Evolutionary conservation across 2,113 vertebrate genomes (phyloP).

Genomic region (Cyprinodon tularosa): DNA sequence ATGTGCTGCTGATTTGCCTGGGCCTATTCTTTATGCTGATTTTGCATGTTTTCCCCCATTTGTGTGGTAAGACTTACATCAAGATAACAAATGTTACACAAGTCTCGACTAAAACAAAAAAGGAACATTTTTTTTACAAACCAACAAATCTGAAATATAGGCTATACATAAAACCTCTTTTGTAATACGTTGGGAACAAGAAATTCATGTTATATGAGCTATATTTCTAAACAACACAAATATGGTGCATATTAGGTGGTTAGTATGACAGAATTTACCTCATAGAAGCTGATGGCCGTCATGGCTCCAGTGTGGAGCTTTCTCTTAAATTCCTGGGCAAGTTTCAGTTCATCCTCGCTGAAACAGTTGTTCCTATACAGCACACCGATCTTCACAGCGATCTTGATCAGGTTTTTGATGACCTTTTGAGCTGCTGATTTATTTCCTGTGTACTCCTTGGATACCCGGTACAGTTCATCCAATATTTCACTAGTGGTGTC

Average conservation of each 20-base stretch:
- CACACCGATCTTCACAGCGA: constrained; percentile 87
- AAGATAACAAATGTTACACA: no score
- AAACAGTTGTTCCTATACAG: constrained; percentile 87
- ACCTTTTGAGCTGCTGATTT: constrained; percentile 85
- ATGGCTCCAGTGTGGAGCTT: constrained; percentile 87
- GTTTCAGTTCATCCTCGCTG: constrained; percentile 75
- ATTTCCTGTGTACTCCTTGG: constrained; percentile 84
- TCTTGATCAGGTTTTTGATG: constrained; percentile 89
- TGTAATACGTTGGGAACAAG: not conserved
- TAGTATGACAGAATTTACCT: constrained; percentile 67
- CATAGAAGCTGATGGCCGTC: constrained; percentile 89
- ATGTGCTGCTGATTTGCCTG: no score
- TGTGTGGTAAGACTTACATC: no score
- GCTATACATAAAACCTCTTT: no score
- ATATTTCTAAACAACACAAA: not conserved
- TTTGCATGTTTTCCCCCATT: no score
- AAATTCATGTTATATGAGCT: no score
- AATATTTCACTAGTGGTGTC: constrained; percentile 89
- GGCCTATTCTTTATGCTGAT: no score
- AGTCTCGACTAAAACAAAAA: no score
- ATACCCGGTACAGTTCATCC: constrained; percentile 90
- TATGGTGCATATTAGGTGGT: not conserved
- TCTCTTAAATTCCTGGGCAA: constrained; percentile 85
- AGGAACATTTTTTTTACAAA: no score
- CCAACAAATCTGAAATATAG: no score